A percentile compares a stretch with the other conserved stretches of the same genome.
phyloP scores from a whole-genome alignment of 2,797 vertebrate genomes.

The Lepidocolaptes lacrymiger region DNA sequence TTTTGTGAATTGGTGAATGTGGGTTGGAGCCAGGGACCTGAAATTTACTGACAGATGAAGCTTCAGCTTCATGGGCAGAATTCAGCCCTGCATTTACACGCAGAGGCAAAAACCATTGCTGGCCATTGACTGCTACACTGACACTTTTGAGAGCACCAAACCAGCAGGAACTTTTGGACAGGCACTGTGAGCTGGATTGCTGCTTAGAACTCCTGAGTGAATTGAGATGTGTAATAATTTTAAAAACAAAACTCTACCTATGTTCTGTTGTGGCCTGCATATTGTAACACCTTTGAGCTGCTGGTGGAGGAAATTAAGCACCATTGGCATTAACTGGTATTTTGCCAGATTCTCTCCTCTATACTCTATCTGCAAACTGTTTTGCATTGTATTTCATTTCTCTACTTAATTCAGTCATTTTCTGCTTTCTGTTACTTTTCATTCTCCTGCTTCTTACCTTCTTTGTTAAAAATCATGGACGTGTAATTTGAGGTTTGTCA shows the following conservation, averaged over 20 bases:
- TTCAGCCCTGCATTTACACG: not conserved
- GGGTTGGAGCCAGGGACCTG: not conserved
- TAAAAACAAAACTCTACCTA: not conserved
- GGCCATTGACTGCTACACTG: fast-evolving
- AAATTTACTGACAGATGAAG: not conserved
- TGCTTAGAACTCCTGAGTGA: not conserved
- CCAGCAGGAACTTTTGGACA: fast-evolving
- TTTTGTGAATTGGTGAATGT: not conserved
- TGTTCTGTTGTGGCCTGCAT: not conserved
- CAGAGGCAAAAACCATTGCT: not conserved
- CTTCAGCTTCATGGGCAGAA: not conserved
- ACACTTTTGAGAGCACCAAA: not conserved
- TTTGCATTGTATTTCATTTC: not conserved
- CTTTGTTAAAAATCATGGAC: not conserved
- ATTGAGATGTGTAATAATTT: not conserved
- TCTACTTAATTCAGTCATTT: not conserved
- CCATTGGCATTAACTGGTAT: not conserved
- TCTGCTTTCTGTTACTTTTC: not conserved
- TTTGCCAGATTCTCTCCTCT: not conserved
- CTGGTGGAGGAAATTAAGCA: not conserved
- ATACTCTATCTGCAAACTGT: not conserved
- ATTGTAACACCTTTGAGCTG: not conserved
- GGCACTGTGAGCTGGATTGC: not conserved
- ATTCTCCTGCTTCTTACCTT: not conserved
- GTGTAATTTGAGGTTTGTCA: not conserved